A percentile compares a stretch with the other conserved stretches of the same genome.
Evolutionary conservation across 1,140 invertebrate species (phyloP).

Genomic region (Drosophila takahashii): DNA sequence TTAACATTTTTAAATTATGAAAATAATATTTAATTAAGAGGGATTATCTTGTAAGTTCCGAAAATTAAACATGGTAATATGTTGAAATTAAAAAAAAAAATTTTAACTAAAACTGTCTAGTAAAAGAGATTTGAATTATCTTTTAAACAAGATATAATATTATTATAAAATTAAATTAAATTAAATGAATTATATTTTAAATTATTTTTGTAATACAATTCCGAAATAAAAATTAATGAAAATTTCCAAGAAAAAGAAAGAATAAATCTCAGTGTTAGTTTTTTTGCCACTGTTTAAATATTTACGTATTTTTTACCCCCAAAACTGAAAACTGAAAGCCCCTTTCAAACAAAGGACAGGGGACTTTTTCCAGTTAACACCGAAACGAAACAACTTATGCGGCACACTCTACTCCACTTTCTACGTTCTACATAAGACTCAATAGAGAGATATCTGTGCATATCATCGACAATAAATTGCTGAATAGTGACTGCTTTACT

Average conservation of each 20-base stretch:
- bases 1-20: too few relatives aligned
- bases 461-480: constrained; percentile 56
- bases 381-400: not conserved
- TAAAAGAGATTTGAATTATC: too few relatives aligned
- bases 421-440: not conserved
- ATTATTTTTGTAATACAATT: too few relatives aligned
- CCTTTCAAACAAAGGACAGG: constrained; percentile 3
- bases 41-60: too few relatives aligned
- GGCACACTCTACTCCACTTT: not conserved
- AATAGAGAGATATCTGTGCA: constrained; percentile 47
- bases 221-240: not conserved
- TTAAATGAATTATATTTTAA: too few relatives aligned
- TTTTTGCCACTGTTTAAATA: constrained; percentile 4
- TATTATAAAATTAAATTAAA: too few relatives aligned
- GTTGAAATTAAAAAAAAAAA: too few relatives aligned
- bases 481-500: constrained; percentile 35
- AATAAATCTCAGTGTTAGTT: not conserved
- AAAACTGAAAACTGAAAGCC: not conserved
- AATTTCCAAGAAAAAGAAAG: constrained; percentile 1
- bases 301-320: constrained; percentile 9
- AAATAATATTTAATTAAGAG: too few relatives aligned
- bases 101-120: too few relatives aligned
- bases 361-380: constrained; percentile 18
- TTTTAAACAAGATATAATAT: too few relatives aligned
- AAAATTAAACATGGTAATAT: too few relatives aligned